Evolutionary conservation across 2,113 vertebrate species (phyloP).

Genomic region (Coptodon bakossiorum): DNA sequence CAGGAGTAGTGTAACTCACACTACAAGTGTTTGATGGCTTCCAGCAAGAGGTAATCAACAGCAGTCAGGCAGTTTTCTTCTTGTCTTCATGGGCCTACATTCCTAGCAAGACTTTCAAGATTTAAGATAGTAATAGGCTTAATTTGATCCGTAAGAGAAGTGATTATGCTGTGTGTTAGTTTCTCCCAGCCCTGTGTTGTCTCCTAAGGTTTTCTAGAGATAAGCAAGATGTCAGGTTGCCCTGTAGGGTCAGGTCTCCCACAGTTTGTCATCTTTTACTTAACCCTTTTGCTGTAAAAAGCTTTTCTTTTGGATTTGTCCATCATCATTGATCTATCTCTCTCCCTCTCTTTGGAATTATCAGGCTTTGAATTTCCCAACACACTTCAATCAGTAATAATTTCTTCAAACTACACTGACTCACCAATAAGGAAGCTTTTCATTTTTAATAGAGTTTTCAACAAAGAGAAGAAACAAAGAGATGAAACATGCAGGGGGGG

Average conservation of each 20-base stretch:
- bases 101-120: neutral
- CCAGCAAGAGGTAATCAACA: slow-evolving; percentile 16
- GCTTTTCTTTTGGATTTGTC: slow-evolving; percentile 9
- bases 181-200: neutral
- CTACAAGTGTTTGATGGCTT: neutral
- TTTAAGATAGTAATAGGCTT: slow-evolving; percentile 28
- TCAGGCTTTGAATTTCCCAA: neutral
- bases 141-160: slow-evolving; percentile 19
- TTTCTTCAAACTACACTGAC: neutral
- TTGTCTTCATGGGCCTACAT: neutral
- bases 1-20: neutral
- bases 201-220: neutral
- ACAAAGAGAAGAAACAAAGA: neutral
- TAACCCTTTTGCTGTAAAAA: neutral
- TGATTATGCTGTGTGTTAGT: slow-evolving; percentile 16
- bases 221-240: slow-evolving; percentile 1
- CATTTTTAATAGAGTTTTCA: slow-evolving; percentile 18
- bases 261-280: neutral
- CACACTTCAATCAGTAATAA: neutral
- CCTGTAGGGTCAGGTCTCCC: neutral
- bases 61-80: slow-evolving; percentile 1
- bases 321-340: neutral
- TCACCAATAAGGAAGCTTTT: neutral
- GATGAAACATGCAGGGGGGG: neutral
- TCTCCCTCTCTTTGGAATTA: neutral